Conservation (phyloP, 2,888 invertebrate species). For the Agrilus cyanescens region DNA sequence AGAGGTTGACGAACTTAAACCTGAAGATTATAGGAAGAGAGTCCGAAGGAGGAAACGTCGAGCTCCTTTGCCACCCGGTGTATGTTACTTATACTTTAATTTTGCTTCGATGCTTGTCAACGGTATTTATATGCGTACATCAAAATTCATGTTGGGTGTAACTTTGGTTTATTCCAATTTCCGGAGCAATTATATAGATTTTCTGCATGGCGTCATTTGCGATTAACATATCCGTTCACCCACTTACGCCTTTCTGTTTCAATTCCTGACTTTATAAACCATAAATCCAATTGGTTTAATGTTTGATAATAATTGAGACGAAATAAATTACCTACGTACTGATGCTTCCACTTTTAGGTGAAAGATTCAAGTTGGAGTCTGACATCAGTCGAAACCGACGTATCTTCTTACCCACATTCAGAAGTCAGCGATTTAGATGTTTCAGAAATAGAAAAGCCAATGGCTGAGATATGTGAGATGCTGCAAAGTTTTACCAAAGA, state of each 20-base stretch:
- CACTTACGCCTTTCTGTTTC: no score
- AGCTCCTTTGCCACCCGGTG: conserved; percentile 20
- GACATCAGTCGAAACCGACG: conserved; percentile 18
- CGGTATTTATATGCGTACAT: no score
- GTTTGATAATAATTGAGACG: no score
- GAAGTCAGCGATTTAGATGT: conserved; percentile 3
- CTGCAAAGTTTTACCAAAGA: conserved; percentile 16
- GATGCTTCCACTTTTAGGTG: no score
- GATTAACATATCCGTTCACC: no score
- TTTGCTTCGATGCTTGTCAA: neutral
- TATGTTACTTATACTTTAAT: conserved; percentile 2
- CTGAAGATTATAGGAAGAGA: neutral
- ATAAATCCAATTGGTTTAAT: no score
- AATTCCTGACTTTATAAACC: no score
- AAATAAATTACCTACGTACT: no score
- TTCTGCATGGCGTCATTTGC: no score
- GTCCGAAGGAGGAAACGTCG: conserved; percentile 15
- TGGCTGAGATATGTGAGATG: conserved; percentile 11
- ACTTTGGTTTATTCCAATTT: no score
- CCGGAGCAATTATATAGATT: no score
- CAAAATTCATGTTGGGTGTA: no score
- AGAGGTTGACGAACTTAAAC: conserved; percentile 6
- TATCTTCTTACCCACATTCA: conserved; percentile 15
- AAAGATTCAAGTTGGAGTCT: conserved; percentile 19
- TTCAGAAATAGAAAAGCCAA: conserved; percentile 2